phyloP scores from a whole-genome alignment of 23 tunicate genomes.

The Diplosoma virens region DNA sequence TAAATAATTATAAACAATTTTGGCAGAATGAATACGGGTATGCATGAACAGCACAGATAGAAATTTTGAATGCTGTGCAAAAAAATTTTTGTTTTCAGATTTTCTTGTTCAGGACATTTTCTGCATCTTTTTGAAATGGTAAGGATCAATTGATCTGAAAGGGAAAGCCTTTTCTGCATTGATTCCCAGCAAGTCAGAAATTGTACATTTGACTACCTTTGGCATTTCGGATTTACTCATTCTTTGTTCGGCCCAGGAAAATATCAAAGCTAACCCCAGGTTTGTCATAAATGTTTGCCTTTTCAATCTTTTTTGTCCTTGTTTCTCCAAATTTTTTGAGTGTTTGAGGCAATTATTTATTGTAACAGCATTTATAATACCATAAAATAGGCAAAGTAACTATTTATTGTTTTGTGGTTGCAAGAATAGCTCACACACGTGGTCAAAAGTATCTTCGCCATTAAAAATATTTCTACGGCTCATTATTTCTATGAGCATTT shows the following conservation, averaged over 20 bases:
- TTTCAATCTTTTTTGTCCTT: not conserved
- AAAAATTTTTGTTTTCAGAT: not conserved
- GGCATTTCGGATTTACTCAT: not conserved
- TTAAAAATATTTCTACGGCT: too few relatives aligned
- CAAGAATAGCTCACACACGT: not conserved
- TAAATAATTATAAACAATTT: not conserved
- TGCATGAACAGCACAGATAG: not conserved
- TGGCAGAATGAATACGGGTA: not conserved
- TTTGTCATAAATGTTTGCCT: not conserved
- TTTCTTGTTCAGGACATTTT: not conserved
- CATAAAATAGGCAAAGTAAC: not conserved
- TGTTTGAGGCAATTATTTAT: not conserved
- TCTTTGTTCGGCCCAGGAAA: not conserved
- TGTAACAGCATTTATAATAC: not conserved
- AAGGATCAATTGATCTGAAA: not conserved
- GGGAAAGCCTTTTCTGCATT: not conserved
- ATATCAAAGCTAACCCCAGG: not conserved
- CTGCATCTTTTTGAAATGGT: not conserved
- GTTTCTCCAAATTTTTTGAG: not conserved
- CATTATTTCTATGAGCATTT: too few relatives aligned
- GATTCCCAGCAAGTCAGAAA: not conserved
- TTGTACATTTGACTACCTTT: not conserved
- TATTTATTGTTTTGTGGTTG: not conserved
- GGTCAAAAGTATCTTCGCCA: not conserved
- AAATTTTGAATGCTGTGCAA: not conserved